Conservation (phyloP, 2,113 vertebrate species). For the Arenaria interpres region DNA sequence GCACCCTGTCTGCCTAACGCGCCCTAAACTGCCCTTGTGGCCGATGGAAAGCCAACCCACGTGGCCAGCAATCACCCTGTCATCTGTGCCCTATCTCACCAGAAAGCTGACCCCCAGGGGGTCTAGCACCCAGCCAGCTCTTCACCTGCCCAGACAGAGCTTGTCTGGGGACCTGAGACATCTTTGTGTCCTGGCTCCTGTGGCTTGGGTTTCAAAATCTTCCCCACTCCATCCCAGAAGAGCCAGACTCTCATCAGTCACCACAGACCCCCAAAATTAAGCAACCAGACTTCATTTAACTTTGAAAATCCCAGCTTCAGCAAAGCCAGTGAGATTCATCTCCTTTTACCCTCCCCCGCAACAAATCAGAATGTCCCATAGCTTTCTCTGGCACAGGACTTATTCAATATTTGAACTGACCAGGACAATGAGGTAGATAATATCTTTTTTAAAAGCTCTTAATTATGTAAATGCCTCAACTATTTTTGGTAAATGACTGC, state of each 20-base stretch:
- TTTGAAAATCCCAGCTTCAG: background rate
- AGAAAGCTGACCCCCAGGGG: background rate
- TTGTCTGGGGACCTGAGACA: background rate
- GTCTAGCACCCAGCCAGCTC: background rate
- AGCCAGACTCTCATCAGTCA: background rate
- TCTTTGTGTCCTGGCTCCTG: background rate
- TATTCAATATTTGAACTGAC: background rate
- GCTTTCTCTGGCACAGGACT: background rate
- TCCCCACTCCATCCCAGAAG: background rate
- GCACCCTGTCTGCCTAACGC: background rate
- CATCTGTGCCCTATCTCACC: accelerated
- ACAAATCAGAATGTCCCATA: background rate
- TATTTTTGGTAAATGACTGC: slow-evolving; percentile 22
- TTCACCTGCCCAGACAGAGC: accelerated
- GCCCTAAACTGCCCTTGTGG: background rate
- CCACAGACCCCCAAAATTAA: background rate
- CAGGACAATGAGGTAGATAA: background rate
- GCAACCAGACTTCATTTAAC: background rate
- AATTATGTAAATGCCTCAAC: background rate
- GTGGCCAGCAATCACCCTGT: background rate
- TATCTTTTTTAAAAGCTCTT: background rate
- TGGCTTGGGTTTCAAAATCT: background rate
- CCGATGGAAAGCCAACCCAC: accelerated
- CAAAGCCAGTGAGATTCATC: background rate
- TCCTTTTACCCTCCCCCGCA: background rate